Conservation (phyloP, 2,113 vertebrate species). For the Menidia beryllina region DNA sequence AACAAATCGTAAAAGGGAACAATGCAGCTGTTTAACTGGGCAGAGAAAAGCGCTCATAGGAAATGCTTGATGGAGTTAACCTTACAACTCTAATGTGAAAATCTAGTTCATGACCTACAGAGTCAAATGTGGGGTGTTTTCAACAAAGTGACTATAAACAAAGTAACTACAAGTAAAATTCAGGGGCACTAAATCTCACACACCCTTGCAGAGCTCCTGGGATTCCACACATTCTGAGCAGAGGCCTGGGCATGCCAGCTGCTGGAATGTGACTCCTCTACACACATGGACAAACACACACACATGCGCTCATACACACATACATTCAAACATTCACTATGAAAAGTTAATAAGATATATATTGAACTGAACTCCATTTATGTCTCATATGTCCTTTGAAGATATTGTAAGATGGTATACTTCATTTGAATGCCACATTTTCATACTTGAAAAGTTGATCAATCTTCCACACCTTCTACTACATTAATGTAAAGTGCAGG, state of each 20-base stretch:
- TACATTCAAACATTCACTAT: background rate
- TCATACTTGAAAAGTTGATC: background rate
- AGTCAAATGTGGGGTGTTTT: background rate
- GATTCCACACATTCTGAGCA: slow-evolving; percentile 76
- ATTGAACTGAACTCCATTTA: background rate
- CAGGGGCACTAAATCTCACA: slow-evolving; percentile 23
- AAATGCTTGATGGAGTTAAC: background rate
- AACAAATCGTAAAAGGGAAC: background rate
- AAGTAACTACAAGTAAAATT: slow-evolving; percentile 25
- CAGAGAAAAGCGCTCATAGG: background rate
- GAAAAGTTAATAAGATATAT: background rate
- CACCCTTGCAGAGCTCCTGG: slow-evolving; percentile 37
- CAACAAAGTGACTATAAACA: slow-evolving; percentile 5
- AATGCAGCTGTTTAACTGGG: slow-evolving; percentile 15
- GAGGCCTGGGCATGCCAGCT: slow-evolving; percentile 79
- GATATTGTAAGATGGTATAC: background rate
- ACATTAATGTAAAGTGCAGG: too few relatives aligned
- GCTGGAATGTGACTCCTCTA: slow-evolving; percentile 70
- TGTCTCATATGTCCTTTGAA: background rate
- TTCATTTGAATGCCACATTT: background rate
- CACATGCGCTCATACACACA: background rate
- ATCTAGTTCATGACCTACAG: slow-evolving; percentile 19
- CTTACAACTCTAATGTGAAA: background rate
- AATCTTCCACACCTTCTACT: too few relatives aligned
- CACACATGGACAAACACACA: slow-evolving; percentile 20